A percentile compares a stretch with the other conserved stretches of the same genome.
Evolutionary conservation across 2,888 invertebrate genomes (phyloP).

Genomic region (Macaria notata): DNA sequence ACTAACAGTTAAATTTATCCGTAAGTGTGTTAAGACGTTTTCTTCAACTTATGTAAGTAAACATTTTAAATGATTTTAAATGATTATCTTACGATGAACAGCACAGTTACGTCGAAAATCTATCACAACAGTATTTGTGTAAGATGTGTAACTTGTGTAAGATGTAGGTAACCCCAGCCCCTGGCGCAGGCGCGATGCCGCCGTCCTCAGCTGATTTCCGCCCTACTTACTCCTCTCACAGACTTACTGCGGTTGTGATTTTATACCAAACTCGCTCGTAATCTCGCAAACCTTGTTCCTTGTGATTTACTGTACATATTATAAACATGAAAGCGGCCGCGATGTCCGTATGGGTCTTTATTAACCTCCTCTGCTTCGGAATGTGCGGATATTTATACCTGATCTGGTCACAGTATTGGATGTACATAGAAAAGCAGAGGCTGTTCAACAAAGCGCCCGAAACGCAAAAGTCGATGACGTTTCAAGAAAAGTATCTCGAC

Average conservation of each 20-base stretch:
- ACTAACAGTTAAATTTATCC: too few species aligned
- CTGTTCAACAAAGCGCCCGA: conserved; percentile 62
- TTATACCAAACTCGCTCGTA: conserved; percentile 25
- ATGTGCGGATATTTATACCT: conserved; percentile 88
- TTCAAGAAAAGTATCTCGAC: conserved; percentile 47
- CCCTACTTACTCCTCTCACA: conserved; percentile 36
- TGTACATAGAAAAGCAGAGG: conserved; percentile 81
- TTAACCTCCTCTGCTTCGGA: conserved; percentile 86
- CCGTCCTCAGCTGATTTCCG: conserved; percentile 57
- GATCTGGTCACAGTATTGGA: conserved; percentile 88
- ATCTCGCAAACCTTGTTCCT: conserved; percentile 19
- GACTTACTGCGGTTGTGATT: conserved; percentile 46
- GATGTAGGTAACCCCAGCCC: conserved; percentile 18
- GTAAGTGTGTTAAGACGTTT: too few species aligned
- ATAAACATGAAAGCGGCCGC: conserved; percentile 84
- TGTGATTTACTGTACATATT: conserved; percentile 5
- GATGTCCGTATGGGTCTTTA: conserved; percentile 87
- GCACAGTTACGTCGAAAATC: too few species aligned
- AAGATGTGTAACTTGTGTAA: too few species aligned
- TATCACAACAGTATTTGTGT: too few species aligned
- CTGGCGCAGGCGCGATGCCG: conserved; percentile 55
- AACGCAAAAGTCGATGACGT: conserved; percentile 47
- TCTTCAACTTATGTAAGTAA: too few species aligned
- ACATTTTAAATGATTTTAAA: too few species aligned
- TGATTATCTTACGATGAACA: too few species aligned